Conservation (phyloP, 2,113 vertebrate genomes). For the Ochotona curzoniae region DNA sequence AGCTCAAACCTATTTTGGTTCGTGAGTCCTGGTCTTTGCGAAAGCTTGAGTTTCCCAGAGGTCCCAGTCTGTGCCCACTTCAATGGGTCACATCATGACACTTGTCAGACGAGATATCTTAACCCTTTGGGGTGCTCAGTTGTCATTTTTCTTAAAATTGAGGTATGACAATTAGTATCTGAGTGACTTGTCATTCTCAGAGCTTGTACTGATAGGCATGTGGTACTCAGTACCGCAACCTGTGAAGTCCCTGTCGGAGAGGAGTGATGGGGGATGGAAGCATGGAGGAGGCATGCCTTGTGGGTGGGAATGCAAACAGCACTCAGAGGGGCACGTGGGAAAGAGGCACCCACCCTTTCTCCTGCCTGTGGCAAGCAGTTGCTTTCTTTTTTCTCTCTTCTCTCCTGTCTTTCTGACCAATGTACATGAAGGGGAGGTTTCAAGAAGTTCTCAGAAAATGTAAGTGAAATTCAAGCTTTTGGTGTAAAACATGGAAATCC, state of each 20-base stretch:
- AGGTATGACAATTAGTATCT: slow-evolving; percentile 59
- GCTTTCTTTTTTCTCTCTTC: neutral
- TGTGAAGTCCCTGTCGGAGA: slow-evolving; percentile 69
- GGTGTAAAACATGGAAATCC: too few relatives aligned
- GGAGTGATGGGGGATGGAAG: slow-evolving; percentile 37
- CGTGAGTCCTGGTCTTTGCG: slow-evolving; percentile 81
- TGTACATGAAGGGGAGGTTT: too few relatives aligned
- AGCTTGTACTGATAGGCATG: slow-evolving; percentile 63
- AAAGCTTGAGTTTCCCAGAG: slow-evolving; percentile 75
- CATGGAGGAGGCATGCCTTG: slow-evolving; percentile 37
- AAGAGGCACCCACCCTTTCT: neutral
- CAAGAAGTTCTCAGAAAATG: too few relatives aligned
- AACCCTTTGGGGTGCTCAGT: neutral
- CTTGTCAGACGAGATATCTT: slow-evolving; percentile 67
- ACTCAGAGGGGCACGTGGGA: slow-evolving; percentile 53
- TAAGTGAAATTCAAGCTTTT: too few relatives aligned
- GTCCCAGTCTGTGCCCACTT: slow-evolving; percentile 64
- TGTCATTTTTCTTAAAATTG: slow-evolving; percentile 74
- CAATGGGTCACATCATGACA: slow-evolving; percentile 19
- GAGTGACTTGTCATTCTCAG: slow-evolving; percentile 80
- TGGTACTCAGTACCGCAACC: slow-evolving; percentile 66
- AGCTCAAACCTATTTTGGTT: slow-evolving; percentile 82
- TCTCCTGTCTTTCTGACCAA: neutral
- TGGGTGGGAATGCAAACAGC: slow-evolving; percentile 52
- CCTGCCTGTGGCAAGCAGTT: neutral